Percentiles rank a stretch among this genome's conserved stretches.
Evolutionary conservation across 2,113 vertebrate species (phyloP).

Genomic region (Chaetura pelagica): DNA sequence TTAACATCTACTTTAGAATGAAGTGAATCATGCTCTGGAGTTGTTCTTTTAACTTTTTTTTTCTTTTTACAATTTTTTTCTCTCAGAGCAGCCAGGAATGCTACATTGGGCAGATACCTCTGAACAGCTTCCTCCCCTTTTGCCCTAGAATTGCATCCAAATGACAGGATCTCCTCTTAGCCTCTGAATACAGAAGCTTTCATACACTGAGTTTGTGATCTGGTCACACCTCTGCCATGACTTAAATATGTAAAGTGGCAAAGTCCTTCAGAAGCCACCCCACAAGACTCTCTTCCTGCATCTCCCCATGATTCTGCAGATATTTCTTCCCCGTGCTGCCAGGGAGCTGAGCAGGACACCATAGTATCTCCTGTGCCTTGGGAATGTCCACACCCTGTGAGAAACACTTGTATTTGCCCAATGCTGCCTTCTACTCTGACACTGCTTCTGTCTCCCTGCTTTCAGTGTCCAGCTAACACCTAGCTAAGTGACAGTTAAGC

Average conservation of each 20-base stretch:
- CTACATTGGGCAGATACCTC: background rate
- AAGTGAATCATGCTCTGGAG: conserved; percentile 29
- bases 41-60: background rate
- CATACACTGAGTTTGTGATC: background rate
- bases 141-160: background rate
- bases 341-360: background rate
- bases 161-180: background rate
- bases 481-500: background rate
- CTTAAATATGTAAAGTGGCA: background rate
- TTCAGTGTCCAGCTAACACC: background rate
- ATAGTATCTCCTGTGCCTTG: background rate
- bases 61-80: too few relatives aligned
- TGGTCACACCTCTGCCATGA: background rate
- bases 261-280: background rate
- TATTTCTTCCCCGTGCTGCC: background rate
- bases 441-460: background rate
- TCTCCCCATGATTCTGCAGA: background rate
- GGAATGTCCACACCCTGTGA: background rate
- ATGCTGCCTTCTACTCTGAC: background rate
- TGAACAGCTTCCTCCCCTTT: background rate
- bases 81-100: background rate
- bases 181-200: background rate
- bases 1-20: conserved; percentile 34
- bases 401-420: background rate
- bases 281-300: background rate